Percentiles rank a stretch among this genome's conserved stretches.
Conservation (phyloP, 2,113 vertebrate genomes). For the Cranoglanis bouderius region DNA sequence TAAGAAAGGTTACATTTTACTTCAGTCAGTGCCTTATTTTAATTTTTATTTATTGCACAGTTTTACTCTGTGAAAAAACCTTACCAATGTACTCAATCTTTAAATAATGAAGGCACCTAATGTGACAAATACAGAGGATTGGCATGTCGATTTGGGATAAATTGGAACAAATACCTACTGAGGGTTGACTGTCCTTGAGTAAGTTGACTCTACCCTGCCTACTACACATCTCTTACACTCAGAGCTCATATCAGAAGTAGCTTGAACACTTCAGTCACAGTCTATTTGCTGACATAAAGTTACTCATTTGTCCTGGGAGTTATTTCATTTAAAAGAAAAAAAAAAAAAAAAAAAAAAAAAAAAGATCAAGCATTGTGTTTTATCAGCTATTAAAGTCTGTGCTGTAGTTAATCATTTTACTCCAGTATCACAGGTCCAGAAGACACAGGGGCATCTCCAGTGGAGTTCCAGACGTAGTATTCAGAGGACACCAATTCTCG, state of each 20-base stretch:
- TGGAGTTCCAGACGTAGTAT: slow-evolving; percentile 95
- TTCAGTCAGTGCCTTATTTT: not conserved
- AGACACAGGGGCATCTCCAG: slow-evolving; percentile 81
- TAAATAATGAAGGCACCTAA: not conserved
- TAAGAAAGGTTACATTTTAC: not conserved
- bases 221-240: not conserved
- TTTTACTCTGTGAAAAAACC: not conserved
- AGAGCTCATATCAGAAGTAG: not conserved
- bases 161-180: not conserved
- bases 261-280: not conserved
- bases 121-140: not conserved
- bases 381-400: not conserved
- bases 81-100: no score
- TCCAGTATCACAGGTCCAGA: slow-evolving; percentile 70
- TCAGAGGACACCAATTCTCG: slow-evolving; percentile 86
- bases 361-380: not conserved
- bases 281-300: not conserved
- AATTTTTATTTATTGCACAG: not conserved
- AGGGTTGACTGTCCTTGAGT: not conserved
- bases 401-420: not conserved
- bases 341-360: no score
- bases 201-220: not conserved
- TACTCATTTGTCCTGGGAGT: not conserved
- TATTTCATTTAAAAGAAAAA: not conserved
- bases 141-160: not conserved